Base-by-base conservation (phyloP, 2,797 vertebrate species). In the Parauchenoglanis punctatus region DNA sequence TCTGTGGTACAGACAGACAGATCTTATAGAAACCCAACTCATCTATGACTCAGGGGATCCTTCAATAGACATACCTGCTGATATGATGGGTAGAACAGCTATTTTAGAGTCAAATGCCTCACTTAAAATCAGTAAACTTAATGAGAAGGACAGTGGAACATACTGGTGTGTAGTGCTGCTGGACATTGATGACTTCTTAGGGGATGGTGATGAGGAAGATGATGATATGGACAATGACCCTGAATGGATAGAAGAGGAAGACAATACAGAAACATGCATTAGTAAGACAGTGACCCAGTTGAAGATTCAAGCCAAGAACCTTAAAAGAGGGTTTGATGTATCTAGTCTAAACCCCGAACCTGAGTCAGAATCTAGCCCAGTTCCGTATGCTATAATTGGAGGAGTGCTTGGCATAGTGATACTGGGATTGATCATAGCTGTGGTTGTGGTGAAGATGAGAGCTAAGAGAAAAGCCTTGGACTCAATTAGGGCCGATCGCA, bases 151-250 rank as follows among this genome's bases (percentile, higher is more conserved):
- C 68, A 23, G 0, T 49, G 90, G 92, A 2, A 31, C 20, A 46
- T 96, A 96, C 91, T 89, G 87, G 81, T 96, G 95, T 35, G 85
- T 94, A 54, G 91, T 93, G 68, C 1, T 92, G 15, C 81, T 91
- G 0, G 75, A 86, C 0, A 4, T 11, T 54, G 40, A 46, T 4
- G 84, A 90, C 3, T n/a, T 58, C 4, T 0, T 3, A 1, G 81
- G 52, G 4, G 68, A 90, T 13, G 1, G 88, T 76, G 2, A 31
- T 0, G 81, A 73, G 8, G 88, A 91, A 77, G 82, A 0, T 4
- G 25, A 0, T 0, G 73, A 67, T 1, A 61, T 13, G 0, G 2
- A 76, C 1, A 7, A 84, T 17, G 83, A 82, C 0, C 1, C 0
- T 54, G 10, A n/a, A 3, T 63, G 65, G 58, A 15, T 72, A 0